Evolutionary conservation across 2,797 vertebrate species (phyloP).

Genomic region (Pangasius djambal): DNA sequence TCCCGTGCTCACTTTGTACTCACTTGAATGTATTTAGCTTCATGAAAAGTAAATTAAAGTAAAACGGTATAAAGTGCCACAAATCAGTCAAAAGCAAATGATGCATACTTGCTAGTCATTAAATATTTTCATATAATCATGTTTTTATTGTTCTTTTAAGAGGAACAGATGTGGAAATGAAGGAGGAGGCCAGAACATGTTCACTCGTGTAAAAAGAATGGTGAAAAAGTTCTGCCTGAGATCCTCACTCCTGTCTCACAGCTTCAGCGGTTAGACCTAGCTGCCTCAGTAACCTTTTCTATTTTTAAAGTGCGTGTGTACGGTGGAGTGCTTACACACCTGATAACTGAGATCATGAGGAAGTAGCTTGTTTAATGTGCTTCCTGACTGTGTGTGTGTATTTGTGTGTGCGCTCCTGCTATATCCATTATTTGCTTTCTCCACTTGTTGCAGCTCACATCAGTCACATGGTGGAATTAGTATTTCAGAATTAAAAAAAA

Average conservation of each 20-base stretch:
- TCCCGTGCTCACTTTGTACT: neutral
- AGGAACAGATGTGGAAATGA: neutral
- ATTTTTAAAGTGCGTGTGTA: neutral
- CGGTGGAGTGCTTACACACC: neutral
- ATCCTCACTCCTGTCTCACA: neutral
- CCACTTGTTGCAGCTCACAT: neutral
- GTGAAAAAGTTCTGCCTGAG: neutral
- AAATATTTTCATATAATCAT: neutral
- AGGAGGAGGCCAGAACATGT: neutral
- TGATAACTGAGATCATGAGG: neutral
- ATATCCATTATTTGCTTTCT: neutral
- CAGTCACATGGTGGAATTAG: neutral
- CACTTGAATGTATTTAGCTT: neutral
- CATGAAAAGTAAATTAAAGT: neutral
- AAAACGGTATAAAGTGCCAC: neutral
- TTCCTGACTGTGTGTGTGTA: neutral
- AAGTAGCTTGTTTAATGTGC: constrained; percentile 12
- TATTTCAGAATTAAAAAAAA: neutral
- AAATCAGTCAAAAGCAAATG: neutral
- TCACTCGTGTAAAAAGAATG: neutral
- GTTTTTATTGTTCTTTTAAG: neutral
- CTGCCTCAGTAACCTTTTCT: neutral
- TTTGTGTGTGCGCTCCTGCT: neutral
- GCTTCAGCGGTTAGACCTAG: neutral
- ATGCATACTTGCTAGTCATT: neutral